A percentile compares a stretch with the other conserved stretches of the same genome.
These are phyloP conservation scores for Heliconius himera DNA, from an alignment of 1,140 invertebrate genomes.

Conservation along the genomic window DNA sequence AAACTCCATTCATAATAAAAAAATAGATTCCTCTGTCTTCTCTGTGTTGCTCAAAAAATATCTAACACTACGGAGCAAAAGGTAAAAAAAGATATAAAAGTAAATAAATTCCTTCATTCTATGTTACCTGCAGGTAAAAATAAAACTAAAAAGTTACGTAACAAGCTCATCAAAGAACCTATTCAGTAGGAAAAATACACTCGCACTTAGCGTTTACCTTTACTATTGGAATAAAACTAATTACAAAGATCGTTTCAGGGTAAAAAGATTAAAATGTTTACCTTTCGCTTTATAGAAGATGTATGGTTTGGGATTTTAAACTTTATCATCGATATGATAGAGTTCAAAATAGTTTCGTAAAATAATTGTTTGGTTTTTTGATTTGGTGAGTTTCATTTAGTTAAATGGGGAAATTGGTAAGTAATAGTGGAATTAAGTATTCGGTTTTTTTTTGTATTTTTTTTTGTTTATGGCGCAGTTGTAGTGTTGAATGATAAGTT, in stretches of 20 bases:
- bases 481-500: not conserved
- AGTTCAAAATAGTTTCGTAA: not conserved
- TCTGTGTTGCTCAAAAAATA: too few species aligned
- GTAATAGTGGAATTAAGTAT: slow-evolving; percentile 1
- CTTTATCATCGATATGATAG: not conserved
- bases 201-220: not conserved
- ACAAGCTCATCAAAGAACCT: not conserved
- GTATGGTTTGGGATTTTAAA: not conserved
- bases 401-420: not conserved
- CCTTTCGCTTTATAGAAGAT: not conserved
- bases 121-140: not conserved
- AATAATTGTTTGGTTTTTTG: not conserved
- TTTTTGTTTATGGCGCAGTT: not conserved
- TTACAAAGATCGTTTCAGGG: not conserved
- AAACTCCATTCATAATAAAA: too few species aligned
- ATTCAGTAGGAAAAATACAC: not conserved
- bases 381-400: not conserved
- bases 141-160: not conserved
- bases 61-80: too few species aligned
- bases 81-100: not conserved
- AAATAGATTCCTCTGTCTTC: too few species aligned
- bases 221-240: slow-evolving; percentile 3
- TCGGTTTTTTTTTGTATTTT: not conserved
- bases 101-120: not conserved
- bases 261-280: slow-evolving; percentile 2